Percentiles rank a stretch among this genome's conserved stretches.
Evolutionary conservation across 2,888 invertebrate species (phyloP).

Genomic region (Lobophora halterata): DNA sequence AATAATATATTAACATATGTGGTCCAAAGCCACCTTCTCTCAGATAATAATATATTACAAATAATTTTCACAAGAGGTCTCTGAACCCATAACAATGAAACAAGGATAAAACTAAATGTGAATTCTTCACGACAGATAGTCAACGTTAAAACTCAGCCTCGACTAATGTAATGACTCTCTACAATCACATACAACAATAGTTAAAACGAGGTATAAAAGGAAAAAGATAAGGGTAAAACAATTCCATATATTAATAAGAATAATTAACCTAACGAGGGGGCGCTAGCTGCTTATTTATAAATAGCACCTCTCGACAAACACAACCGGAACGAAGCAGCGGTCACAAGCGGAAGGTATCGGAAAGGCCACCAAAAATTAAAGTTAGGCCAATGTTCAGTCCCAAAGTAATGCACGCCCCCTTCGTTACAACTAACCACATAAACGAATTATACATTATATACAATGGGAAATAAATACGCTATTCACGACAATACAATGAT

Average conservation of each 20-base stretch:
- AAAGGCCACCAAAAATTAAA: constrained; percentile 29
- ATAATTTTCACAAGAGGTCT: constrained; percentile 75
- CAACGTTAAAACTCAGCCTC: constrained; percentile 54
- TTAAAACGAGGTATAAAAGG: constrained; percentile 68
- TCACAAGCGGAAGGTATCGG: constrained; percentile 31
- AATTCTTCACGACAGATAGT: constrained; percentile 45
- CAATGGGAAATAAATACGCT: constrained; percentile 75
- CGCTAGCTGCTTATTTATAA: constrained; percentile 32
- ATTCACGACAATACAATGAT: constrained; percentile 61
- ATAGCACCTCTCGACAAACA: constrained; percentile 23
- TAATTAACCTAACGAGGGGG: constrained; percentile 54
- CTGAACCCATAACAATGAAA: constrained; percentile 76
- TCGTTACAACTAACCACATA: constrained; percentile 34
- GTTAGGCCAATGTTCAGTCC: constrained; percentile 49
- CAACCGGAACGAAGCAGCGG: constrained; percentile 9
- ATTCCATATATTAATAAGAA: constrained; percentile 63
- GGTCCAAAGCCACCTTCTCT: constrained; percentile 76
- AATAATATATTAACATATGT: constrained; percentile 81
- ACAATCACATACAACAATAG: constrained; percentile 57
- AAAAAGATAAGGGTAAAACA: constrained; percentile 59
- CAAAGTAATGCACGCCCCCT: constrained; percentile 36
- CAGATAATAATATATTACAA: constrained; percentile 79
- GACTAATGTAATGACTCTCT: constrained; percentile 48
- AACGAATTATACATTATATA: constrained; percentile 73
- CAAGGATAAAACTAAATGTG: constrained; percentile 61